Base-by-base conservation (phyloP, 1,140 invertebrate genomes). In the Augochlora pura region DNA sequence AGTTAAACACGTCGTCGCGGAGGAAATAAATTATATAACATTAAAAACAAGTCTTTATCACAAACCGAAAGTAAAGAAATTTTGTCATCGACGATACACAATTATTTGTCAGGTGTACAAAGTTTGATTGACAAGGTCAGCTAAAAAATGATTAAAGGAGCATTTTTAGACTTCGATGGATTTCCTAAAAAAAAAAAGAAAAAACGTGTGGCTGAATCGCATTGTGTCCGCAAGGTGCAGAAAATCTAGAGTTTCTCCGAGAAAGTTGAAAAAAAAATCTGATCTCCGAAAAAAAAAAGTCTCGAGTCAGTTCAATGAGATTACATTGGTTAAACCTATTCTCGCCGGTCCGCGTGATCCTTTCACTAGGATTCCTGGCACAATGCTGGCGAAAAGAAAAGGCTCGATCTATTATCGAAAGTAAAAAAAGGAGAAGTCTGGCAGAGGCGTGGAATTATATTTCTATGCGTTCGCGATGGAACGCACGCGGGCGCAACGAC, bases 251-350 rank as follows among this genome's bases (percentile, higher is more conserved):
- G 66, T 72, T 79, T 71, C 67, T 10, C 14, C 32, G 21, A 21
- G 66, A 57, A 46, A 21, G 60, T 54, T 10, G 5, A 12, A 69
- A 59, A 74, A 12, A 69, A 59, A 74, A 39, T 54, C 25, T 2
- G 57, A 60, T 25, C 63, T 57, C 52, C 23, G 32, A 5, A 59
- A n/a, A n/a, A n/a, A n/a, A n/a, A n/a, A 39, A 16, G 66, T 77
- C 52, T 21, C 32, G 60, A 78, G 16, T 72, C 76, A 1, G 1
- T 64, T 65, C 59, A 57, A 64, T 62, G 83, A 86, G 79, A 90
- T 83, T 87, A 91, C 86, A 90, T 90, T 91, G 88, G 88, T 84
- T 77, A 80, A 80, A 77, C 83, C 86, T 88, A 89, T 88, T 86
- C 80, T 81, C 67, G 74, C 80, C 46, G 49, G 74, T 39, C 84